Evolutionary conservation across 2,113 vertebrate genomes (phyloP), one percentile per base, ranked within the genome.

Genomic region (Grus americana): DNA sequence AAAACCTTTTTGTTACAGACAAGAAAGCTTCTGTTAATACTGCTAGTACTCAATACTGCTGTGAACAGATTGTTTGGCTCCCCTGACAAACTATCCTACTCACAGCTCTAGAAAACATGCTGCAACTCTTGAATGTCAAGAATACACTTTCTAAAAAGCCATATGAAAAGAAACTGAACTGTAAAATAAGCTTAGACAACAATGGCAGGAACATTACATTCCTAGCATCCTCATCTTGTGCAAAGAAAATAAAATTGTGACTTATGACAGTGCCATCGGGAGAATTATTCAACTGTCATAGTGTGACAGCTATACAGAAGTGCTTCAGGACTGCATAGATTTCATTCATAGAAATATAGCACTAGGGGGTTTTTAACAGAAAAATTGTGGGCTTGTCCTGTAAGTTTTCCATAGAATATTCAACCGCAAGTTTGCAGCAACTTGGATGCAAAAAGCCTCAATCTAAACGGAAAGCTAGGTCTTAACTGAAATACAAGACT

Each of bases 1-100:
- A 74, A 47, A 75, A 74, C 46, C 47, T 88, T 93, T 91, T 83
- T 91, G 79, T 93, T 80, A 95, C 52, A 94, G 62, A 71, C 78
- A 96, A 90, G 91, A 93, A 92, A 40, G 23, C 20, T 58, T 57
- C 40, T 54, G 14, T 71, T 71, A 90, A 72, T 61, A 67, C 21
- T 62, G 23, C 63, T 30, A 36, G 40, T 34, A 50, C 36, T 72
- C 46, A 55, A 20, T 16, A 67, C 16, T 65, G 71, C 58, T 58
- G 42, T 17, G 23, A 71, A 57, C 1, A 10, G 72, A 71, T 16
- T 58, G 50, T 17, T n/a, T 49, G 29, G 40, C 62, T 66, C 63
- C 63, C 52, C 19, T 58, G 52, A 54, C 27, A 71, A 50, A 54
- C 83, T 11, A 8, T 67, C 40, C 78, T 79, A 19, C 16, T 50